These are phyloP conservation scores for Lytechinus variegatus DNA, from an alignment of 35 echinoderm and acorn worm species.

Conservation along the genomic window DNA sequence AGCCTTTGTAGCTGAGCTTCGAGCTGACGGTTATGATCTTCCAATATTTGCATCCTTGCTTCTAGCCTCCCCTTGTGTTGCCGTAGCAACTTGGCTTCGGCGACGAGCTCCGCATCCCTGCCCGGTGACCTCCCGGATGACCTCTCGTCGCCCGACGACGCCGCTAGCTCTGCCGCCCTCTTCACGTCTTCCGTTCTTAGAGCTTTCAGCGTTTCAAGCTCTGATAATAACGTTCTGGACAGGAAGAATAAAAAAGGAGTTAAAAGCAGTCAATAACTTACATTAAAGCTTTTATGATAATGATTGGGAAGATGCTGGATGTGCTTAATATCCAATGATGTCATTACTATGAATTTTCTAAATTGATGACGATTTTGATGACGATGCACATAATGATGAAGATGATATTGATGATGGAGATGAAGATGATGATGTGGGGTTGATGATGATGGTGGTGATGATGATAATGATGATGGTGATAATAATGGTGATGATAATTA, in stretches of 20 bases:
- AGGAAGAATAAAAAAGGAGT: not conserved
- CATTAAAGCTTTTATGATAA: no score
- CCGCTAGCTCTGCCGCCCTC: constrained; percentile 56
- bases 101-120: constrained; percentile 88
- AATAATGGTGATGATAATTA: no score
- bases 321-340: no score
- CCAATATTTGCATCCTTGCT: constrained; percentile 97
- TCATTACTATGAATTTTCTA: no score
- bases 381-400: no score
- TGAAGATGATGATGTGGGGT: no score
- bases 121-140: constrained; percentile 65
- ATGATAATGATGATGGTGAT: no score
- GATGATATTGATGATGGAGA: no score
- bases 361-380: no score
- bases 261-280: no score
- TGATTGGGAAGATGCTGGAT: no score
- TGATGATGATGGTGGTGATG: no score
- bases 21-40: constrained; percentile 95
- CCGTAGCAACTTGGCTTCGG: constrained; percentile 93
- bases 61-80: constrained; percentile 97
- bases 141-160: constrained; percentile 63
- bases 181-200: constrained; percentile 74
- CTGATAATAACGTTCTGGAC: constrained; percentile 73
- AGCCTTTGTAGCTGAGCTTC: constrained; percentile 95
- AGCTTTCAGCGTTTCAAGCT: constrained; percentile 83